phyloP scores from a whole-genome alignment of 2,797 vertebrate species.

The Sebastes nivosus region DNA sequence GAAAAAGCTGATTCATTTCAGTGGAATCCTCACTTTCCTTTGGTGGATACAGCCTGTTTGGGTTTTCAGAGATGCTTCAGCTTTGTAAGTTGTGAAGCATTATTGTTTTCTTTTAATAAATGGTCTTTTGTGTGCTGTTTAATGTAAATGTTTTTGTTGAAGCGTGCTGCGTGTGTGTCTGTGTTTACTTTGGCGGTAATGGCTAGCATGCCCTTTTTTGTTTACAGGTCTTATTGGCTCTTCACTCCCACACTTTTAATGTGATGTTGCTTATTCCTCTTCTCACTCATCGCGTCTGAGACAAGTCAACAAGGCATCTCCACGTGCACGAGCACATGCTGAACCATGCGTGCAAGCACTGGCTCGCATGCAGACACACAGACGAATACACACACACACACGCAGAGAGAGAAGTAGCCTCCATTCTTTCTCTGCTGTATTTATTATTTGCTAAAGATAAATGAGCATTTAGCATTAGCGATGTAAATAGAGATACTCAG shows the following conservation, averaged over 20 bases:
- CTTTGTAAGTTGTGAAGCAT: conserved; percentile 61
- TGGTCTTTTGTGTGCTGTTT: conserved; percentile 57
- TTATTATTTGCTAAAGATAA: conserved; percentile 43
- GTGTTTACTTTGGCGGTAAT: conserved; percentile 65
- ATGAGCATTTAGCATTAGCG: conserved; percentile 29
- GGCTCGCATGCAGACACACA: not conserved
- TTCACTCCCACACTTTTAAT: conserved; percentile 46
- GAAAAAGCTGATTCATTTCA: conserved; percentile 54
- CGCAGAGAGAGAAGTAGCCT: not conserved
- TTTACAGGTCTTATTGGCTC: conserved; percentile 65
- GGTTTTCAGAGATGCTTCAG: conserved; percentile 58
- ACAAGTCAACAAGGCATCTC: conserved; percentile 31
- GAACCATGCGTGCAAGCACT: not conserved
- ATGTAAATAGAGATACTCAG: conserved; percentile 60
- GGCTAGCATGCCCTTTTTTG: conserved; percentile 50
- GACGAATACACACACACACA: not conserved
- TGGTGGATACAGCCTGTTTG: conserved; percentile 40
- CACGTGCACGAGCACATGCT: conserved; percentile 4
- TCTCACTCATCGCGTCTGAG: conserved; percentile 24
- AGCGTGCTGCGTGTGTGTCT: conserved; percentile 32
- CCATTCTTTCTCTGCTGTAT: conserved; percentile 1
- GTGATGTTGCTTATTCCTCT: conserved; percentile 45
- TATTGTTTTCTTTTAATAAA: conserved; percentile 79
- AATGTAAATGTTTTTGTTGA: conserved; percentile 76
- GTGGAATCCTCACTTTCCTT: conserved; percentile 50